Conservation (phyloP, 92 coral and sea anemone species). For the Porites cylindrica region DNA sequence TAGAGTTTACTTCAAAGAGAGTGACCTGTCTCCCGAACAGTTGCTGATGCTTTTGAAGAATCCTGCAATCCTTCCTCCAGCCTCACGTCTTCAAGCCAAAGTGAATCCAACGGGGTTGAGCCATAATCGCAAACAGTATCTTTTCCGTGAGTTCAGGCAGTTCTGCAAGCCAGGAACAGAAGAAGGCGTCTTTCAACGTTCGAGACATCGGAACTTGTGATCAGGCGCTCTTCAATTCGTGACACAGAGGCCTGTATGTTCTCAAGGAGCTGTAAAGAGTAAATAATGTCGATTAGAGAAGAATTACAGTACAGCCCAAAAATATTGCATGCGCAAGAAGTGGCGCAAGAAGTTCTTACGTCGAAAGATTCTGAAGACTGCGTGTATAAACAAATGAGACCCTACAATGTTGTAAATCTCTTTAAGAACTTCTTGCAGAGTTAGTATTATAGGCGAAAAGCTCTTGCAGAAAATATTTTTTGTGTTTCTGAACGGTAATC, state of each 20-base stretch:
- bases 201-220: no score
- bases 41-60: constrained; percentile 42
- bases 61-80: constrained; percentile 38
- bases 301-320: background rate
- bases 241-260: no score
- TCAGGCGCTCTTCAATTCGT: no score
- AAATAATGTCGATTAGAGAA: background rate
- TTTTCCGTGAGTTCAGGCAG: constrained; percentile 46
- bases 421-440: no score
- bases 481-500: no score
- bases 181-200: constrained; percentile 5
- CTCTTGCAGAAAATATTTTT: no score
- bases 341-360: background rate
- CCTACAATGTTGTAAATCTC: no score
- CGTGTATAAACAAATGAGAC: background rate
- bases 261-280: no score
- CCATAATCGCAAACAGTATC: constrained; percentile 30
- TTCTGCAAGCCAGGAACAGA: constrained; percentile 63
- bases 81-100: constrained; percentile 33
- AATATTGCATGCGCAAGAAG: no score
- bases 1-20: constrained; percentile 46
- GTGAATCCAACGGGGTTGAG: constrained; percentile 46
- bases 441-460: no score
- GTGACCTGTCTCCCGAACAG: constrained; percentile 32
- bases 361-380: background rate